These are phyloP conservation scores for Ennomos quercinarius DNA, from an alignment of 2,888 invertebrate species.

Conservation along the genomic window DNA sequence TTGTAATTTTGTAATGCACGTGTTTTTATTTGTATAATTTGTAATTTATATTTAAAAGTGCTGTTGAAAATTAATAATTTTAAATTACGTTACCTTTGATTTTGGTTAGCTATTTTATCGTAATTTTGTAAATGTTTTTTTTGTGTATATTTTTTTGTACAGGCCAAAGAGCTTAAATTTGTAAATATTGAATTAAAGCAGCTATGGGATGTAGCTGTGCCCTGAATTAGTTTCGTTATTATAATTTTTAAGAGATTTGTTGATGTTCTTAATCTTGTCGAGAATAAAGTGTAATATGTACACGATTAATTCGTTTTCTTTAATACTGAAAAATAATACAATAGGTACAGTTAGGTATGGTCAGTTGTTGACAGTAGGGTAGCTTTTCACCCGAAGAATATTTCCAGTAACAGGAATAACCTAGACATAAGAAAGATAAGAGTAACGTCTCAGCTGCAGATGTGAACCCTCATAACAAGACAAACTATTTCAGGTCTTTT, in stretches of 20 bases:
- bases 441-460: no score
- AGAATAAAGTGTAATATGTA: slow-evolving; percentile 78
- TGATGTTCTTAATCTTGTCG: slow-evolving; percentile 84
- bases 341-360: no score
- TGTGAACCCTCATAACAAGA: no score
- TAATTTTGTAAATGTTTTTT: slow-evolving; percentile 46
- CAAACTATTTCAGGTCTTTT: no score
- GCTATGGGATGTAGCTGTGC: slow-evolving; percentile 65
- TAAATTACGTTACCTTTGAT: slow-evolving; percentile 76
- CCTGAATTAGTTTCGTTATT: slow-evolving; percentile 76
- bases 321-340: neutral
- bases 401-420: no score
- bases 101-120: slow-evolving; percentile 73
- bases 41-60: slow-evolving; percentile 58
- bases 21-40: slow-evolving; percentile 49
- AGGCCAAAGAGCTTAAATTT: slow-evolving; percentile 82
- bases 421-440: no score
- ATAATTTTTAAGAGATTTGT: slow-evolving; percentile 84
- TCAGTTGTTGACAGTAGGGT: no score
- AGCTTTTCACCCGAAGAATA: no score
- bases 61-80: slow-evolving; percentile 79
- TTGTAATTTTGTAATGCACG: slow-evolving; percentile 38
- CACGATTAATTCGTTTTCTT: slow-evolving; percentile 51
- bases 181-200: slow-evolving; percentile 72
- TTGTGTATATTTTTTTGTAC: slow-evolving; percentile 75